Evolutionary conservation across 2,888 invertebrate species (phyloP).

Genomic region (Amphipyra tragopoginis): DNA sequence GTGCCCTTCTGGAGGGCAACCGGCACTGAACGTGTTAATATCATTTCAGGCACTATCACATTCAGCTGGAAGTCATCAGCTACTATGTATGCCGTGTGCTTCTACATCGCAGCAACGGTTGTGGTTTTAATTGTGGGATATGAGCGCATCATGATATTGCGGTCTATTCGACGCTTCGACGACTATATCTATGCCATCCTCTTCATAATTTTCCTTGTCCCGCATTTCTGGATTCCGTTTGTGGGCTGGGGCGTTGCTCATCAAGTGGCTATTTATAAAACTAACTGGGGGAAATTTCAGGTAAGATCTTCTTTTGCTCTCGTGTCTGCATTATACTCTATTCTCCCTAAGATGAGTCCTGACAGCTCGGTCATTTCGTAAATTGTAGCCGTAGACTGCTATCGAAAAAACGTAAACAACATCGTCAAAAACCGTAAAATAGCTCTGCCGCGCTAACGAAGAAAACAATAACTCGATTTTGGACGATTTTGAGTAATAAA

Average conservation of each 20-base stretch:
- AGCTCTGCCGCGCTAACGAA: too few relatives aligned
- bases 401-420: too few relatives aligned
- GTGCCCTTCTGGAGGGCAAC: too few relatives aligned
- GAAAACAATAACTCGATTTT: too few relatives aligned
- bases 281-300: constrained; percentile 92
- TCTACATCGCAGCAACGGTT: constrained; percentile 90
- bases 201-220: constrained; percentile 91
- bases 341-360: too few relatives aligned
- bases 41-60: constrained; percentile 86
- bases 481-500: too few relatives aligned
- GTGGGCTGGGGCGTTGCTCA: constrained; percentile 93
- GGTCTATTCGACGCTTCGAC: constrained; percentile 91
- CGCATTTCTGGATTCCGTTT: constrained; percentile 93
- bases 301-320: too few relatives aligned
- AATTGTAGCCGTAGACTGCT: too few relatives aligned
- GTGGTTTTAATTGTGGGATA: constrained; percentile 91
- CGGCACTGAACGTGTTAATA: too few relatives aligned
- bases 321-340: too few relatives aligned
- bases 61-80: constrained; percentile 91
- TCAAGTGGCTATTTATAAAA: constrained; percentile 92
- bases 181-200: constrained; percentile 93
- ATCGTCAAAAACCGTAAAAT: too few relatives aligned
- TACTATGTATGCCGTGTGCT: constrained; percentile 91
- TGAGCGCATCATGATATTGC: constrained; percentile 90
- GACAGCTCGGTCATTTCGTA: too few relatives aligned